Evolutionary conservation across 2,113 vertebrate species (phyloP), one percentile per base, ranked within the genome.

Genomic region (Psittacula cyanocephala): DNA sequence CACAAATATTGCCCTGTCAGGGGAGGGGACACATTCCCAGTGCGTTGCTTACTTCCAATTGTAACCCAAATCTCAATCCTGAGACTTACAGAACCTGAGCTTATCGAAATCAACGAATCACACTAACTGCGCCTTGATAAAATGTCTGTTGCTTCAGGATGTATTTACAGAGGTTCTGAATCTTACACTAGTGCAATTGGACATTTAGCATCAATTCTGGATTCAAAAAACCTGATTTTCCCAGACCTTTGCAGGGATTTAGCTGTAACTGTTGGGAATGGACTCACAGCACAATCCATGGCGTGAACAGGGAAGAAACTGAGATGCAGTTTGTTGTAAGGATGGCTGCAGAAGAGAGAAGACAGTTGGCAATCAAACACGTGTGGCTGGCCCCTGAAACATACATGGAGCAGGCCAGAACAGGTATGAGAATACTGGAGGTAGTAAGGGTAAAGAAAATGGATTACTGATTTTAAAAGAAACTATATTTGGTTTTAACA

Each of bases 11-110:
- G 2, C 17, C 8, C 4, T 37, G 12, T 29, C 17, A 63, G 35
- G 37, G 64, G 44, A 59, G 17, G 11, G 31, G 41, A 65, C 5
- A 11, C 6, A 8, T 7, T 35, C 1, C 0, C 2, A 24, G 5
- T 15, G 25, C 28, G 23, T 23, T 1, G 3, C 28, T 59, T 47
- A 52, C 22, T 31, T 37, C 35, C 67, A 39, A 33, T 60, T 72
- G 49, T 31, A 24, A 43, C 25, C 19, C 37, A 59, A 39, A 64
- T 18, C 55, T 50, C 43, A 50, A 69, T 31, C 52, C 33, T 59
- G 20, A 91, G 53, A 39, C 11, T 2, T 75, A 31, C 10, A 81
- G 47, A 49, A 75, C 43, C 10, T 63, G 12, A 84, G 16, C 13
- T 57, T 24, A 53, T 5, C 41, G 41, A 44, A 88, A 39, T 1